A percentile compares a stretch with the other conserved stretches of the same genome.
These are phyloP conservation scores for Phorcus lineatus DNA, from an alignment of 2,888 invertebrate genomes.

Conservation along the genomic window DNA sequence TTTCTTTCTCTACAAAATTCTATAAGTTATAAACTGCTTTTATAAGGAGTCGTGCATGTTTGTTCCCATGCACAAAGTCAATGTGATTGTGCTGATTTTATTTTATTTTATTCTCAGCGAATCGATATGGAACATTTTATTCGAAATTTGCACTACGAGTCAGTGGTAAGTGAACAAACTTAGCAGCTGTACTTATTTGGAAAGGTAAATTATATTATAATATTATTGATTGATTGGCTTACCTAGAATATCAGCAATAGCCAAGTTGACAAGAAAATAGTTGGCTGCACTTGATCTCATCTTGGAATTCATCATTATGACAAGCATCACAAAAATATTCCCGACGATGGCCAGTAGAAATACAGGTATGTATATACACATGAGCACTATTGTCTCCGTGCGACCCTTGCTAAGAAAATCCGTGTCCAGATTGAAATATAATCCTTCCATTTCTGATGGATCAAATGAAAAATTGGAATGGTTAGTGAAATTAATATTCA, in stretches of 20 bases:
- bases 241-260: conserved; percentile 67
- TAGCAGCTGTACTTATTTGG: too few species aligned
- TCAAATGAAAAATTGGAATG: background rate
- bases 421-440: conserved; percentile 8
- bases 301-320: conserved; percentile 56
- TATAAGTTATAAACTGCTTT: too few species aligned
- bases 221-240: conserved; percentile 37
- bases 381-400: conserved; percentile 53
- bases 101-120: too few species aligned
- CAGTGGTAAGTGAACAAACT: too few species aligned
- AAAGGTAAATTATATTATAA: too few species aligned
- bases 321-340: conserved; percentile 63
- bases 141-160: too few species aligned
- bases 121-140: too few species aligned
- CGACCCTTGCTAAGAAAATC: conserved; percentile 22
- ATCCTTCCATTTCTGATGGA: background rate
- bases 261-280: conserved; percentile 67
- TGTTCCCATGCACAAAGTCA: too few species aligned
- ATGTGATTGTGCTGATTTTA: too few species aligned
- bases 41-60: too few species aligned
- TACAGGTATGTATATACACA: conserved; percentile 59
- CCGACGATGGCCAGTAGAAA: conserved; percentile 65
- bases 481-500: background rate
- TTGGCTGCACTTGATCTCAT: conserved; percentile 63
- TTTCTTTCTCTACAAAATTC: too few species aligned